These are phyloP conservation scores for Hypomecis atomaria DNA, from an alignment of 2,888 invertebrate species.

Conservation along the genomic window DNA sequence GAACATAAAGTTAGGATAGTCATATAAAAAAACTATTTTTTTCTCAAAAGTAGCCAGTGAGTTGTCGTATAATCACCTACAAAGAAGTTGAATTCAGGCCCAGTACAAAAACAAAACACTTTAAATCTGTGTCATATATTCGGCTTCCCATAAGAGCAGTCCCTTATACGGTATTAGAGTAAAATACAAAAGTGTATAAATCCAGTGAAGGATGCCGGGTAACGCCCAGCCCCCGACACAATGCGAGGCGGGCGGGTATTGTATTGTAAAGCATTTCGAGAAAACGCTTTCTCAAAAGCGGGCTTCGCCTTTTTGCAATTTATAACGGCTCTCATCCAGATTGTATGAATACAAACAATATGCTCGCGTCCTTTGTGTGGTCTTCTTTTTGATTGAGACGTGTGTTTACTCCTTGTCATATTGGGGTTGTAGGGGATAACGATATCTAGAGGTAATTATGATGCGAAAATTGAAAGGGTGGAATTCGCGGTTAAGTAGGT, in stretches of 20 bases:
- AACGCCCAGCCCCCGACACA: conserved; percentile 71
- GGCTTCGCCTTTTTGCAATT: conserved; percentile 77
- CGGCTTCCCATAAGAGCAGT: conserved; percentile 34
- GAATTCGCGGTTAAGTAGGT: too few species aligned
- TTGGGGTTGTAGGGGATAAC: conserved; percentile 14
- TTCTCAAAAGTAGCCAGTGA: too few species aligned
- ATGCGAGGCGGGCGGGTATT: conserved; percentile 69
- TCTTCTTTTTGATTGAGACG: conserved; percentile 52
- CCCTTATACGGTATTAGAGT: conserved; percentile 35
- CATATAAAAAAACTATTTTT: too few species aligned
- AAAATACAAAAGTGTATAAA: conserved; percentile 58
- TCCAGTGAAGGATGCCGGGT: conserved; percentile 63
- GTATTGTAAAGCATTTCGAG: conserved; percentile 78
- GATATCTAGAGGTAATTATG: background rate
- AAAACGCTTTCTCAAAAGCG: conserved; percentile 78
- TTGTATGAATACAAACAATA: conserved; percentile 71
- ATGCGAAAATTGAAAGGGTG: too few species aligned
- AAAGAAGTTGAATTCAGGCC: too few species aligned
- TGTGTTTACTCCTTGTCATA: conserved; percentile 38
- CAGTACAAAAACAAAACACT: too few species aligned
- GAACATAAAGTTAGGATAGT: too few species aligned
- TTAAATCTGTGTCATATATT: conserved; percentile 4
- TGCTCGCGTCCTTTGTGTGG: conserved; percentile 50
- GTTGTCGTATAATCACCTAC: too few species aligned
- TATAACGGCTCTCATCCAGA: conserved; percentile 75